These are phyloP conservation scores for Crambe crambe DNA, from an alignment of 37 sponge, comb jelly and placozoan species.

Conservation along the genomic window DNA sequence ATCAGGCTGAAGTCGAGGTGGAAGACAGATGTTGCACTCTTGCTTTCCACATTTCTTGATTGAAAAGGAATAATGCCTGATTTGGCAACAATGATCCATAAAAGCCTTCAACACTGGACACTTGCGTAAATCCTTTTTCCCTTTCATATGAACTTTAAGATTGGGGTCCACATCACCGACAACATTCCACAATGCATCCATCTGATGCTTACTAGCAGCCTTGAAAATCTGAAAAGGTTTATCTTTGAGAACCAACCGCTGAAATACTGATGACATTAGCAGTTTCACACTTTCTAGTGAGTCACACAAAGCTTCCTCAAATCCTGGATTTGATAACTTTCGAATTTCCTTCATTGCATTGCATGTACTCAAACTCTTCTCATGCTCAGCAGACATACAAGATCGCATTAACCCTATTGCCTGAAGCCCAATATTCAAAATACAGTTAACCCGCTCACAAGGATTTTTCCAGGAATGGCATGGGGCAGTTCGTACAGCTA, in stretches of 20 bases:
- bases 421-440: constrained; percentile 50
- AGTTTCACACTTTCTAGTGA: too few relatives aligned
- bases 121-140: background rate
- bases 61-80: constrained; percentile 29
- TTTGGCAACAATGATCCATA: too few relatives aligned
- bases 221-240: background rate
- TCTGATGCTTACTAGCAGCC: constrained; percentile 13
- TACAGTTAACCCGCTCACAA: constrained; percentile 15
- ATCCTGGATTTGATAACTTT: background rate
- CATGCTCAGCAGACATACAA: constrained; percentile 7
- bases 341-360: constrained; percentile 14
- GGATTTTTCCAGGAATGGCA: constrained; percentile 42
- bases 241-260: constrained; percentile 23
- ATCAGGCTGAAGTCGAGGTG: background rate
- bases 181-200: constrained; percentile 11
- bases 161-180: background rate
- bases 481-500: too few relatives aligned
- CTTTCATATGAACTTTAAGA: background rate
- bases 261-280: too few relatives aligned
- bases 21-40: constrained; percentile 16
- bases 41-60: constrained; percentile 31
- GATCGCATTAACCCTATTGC: constrained; percentile 45
- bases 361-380: constrained; percentile 29
- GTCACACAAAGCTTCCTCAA: constrained; percentile 11
- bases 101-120: constrained; percentile 12